Conservation (phyloP, 2,888 invertebrate genomes). For the Folsomia manolachei region DNA sequence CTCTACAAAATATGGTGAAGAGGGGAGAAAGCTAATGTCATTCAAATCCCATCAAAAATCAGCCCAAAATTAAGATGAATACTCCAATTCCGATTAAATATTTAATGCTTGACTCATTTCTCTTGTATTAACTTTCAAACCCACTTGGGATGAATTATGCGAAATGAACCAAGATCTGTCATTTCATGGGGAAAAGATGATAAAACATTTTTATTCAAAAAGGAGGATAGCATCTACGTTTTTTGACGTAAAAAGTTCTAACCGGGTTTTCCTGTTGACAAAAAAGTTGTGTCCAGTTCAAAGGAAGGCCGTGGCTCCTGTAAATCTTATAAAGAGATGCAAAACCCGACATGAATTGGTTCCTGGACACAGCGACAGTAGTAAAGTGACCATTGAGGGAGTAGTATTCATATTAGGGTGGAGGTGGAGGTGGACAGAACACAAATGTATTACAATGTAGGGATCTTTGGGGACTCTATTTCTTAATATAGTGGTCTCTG, state of each 20-base stretch:
- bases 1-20: neutral
- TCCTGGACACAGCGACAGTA: neutral
- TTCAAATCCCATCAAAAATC: constrained; percentile 10
- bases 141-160: neutral
- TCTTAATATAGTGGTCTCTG: constrained; percentile 51
- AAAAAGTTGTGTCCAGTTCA: neutral
- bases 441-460: constrained; percentile 50
- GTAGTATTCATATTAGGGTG: neutral
- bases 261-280: too few species aligned
- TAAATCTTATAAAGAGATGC: neutral
- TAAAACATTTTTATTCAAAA: too few species aligned
- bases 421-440: constrained; percentile 13
- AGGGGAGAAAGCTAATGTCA: constrained; percentile 5
- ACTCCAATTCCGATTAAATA: constrained; percentile 3
- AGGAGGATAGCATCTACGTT: too few species aligned
- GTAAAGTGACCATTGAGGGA: neutral
- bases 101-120: neutral
- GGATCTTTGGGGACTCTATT: constrained; percentile 50
- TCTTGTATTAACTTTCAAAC: neutral
- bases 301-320: neutral
- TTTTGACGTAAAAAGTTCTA: too few species aligned
- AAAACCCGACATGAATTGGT: neutral
- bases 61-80: neutral
- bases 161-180: neutral
- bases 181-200: too few species aligned